Evolutionary conservation across 2,113 vertebrate species (phyloP), one percentile per base, ranked within the genome.

Genomic region (Chrysemys picta): DNA sequence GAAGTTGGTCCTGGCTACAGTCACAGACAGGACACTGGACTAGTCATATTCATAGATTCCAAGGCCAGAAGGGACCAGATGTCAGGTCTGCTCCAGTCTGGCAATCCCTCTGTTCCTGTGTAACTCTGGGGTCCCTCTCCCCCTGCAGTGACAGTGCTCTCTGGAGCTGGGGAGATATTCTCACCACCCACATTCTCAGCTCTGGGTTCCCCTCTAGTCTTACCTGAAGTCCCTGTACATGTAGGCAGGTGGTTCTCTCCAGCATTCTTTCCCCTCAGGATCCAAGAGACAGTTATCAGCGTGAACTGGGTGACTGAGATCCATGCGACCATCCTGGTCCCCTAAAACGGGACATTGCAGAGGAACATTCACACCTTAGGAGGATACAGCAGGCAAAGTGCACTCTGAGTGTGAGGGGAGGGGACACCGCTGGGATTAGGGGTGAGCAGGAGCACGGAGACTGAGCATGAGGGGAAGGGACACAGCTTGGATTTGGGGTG

Each of bases 251-350:
- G 99, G 98, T 65, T 99, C 99, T 91, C 91, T 99, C 99, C 99
- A 99, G 94, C 99, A 99, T 56, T 99, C 98, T 4, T 99, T 98
- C 0, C 99, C 99, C 59, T 99, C 99, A 0, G 99, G 99, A 96
- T 99, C 99, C 95, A 99, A 98, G 69, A 99, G 98, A 91, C 99
- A 99, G 96, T 99, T 99, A 98, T 99, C 99, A 59, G 99, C 99
- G 0, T 99, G 99, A 45, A 99, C 99, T 0, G 99, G 99, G 72
- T 99, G 99, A 97, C 99, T 99, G 54, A 99, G 98, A 93, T 99
- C 99, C 97, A 99, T 96, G 29, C 99, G 98, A 82, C 99, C 98
- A 59, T 99, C 98, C 95, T 99, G 99, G 76, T 99, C 97, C 21
- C 98, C 99, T 99, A 76, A 85, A 93, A 95, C 82, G 1, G 19